A percentile compares a stretch with the other conserved stretches of the same genome.
phyloP scores from a whole-genome alignment of 1,140 invertebrate species.

The Armadillidium nasatum region DNA sequence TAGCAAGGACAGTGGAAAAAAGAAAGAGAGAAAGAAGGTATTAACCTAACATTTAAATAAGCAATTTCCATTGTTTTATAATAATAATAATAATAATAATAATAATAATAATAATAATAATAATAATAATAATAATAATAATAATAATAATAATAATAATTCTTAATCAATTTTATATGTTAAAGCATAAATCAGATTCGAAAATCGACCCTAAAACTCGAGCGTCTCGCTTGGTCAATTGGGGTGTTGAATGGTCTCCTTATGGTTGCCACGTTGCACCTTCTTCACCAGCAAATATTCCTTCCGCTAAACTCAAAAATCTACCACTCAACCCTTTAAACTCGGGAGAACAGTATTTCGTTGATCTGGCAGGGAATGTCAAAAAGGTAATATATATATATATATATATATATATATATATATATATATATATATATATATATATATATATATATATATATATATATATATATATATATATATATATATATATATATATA shows the following conservation, averaged over 20 bases:
- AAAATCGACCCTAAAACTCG: neutral
- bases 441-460: slow-evolving; percentile 3
- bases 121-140: neutral
- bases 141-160: neutral
- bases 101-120: neutral
- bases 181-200: neutral
- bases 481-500: neutral
- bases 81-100: neutral
- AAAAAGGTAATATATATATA: slow-evolving; percentile 60
- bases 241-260: slow-evolving; percentile 64
- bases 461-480: neutral
- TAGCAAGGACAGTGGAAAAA: slow-evolving; percentile 45
- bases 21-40: slow-evolving; percentile 47
- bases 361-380: slow-evolving; percentile 93
- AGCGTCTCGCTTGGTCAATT: neutral
- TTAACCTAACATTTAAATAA: slow-evolving; percentile 28
- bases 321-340: slow-evolving; percentile 76
- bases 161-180: neutral
- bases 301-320: slow-evolving; percentile 74
- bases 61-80: neutral
- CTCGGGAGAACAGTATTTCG: slow-evolving; percentile 87
- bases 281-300: slow-evolving; percentile 69
- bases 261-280: slow-evolving; percentile 81
- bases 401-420: slow-evolving; percentile 11
- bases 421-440: slow-evolving; percentile 18